Evolutionary conservation across 2,797 vertebrate species (phyloP).

Genomic region (Poliocrania exsul): DNA sequence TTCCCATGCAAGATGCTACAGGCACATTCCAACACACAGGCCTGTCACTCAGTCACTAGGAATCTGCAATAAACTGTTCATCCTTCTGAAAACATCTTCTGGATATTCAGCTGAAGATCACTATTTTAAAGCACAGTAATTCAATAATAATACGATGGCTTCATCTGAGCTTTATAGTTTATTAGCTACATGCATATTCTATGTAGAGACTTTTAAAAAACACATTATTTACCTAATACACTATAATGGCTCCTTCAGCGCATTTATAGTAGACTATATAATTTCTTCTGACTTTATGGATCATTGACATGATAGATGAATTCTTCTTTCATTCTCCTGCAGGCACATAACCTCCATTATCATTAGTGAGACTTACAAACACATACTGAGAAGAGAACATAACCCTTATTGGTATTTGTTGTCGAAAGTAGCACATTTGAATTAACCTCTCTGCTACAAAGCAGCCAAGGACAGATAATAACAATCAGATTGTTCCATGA

Average conservation of each 20-base stretch:
- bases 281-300: slow-evolving; percentile 67
- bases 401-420: slow-evolving; percentile 39
- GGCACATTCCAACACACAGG: accelerated
- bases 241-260: slow-evolving; percentile 46
- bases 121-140: background rate
- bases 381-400: slow-evolving; percentile 57
- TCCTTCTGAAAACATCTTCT: background rate
- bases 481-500: background rate
- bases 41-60: background rate
- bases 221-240: slow-evolving; percentile 65
- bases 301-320: slow-evolving; percentile 63
- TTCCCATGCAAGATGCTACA: background rate
- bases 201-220: slow-evolving; percentile 31
- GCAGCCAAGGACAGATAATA: background rate
- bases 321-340: slow-evolving; percentile 42
- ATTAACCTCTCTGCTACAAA: slow-evolving; percentile 3
- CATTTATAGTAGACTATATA: slow-evolving; percentile 38
- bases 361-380: slow-evolving; percentile 61
- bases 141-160: background rate
- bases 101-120: background rate
- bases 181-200: slow-evolving; percentile 31
- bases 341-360: slow-evolving; percentile 60
- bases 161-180: slow-evolving; percentile 9
- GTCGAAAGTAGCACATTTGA: slow-evolving; percentile 17
- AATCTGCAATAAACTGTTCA: background rate